Evolutionary conservation across 1,140 invertebrate genomes (phyloP).

Genomic region (Neoseiulus cucumeris): DNA sequence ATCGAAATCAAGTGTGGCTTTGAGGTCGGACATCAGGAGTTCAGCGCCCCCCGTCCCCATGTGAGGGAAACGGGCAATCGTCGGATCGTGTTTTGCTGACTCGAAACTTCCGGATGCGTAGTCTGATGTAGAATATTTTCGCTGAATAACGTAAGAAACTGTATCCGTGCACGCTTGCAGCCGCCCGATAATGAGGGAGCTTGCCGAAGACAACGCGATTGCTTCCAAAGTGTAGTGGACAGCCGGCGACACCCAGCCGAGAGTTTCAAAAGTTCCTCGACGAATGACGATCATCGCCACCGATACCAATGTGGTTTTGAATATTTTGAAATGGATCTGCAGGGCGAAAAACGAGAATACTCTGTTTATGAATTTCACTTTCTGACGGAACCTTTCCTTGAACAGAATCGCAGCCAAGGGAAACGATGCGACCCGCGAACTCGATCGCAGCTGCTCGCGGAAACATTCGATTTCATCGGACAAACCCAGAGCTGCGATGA

Average conservation of each 20-base stretch:
- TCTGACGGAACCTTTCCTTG: not conserved
- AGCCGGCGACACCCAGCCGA: not conserved
- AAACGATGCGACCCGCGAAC: not conserved
- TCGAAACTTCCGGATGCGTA: no score
- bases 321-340: not conserved
- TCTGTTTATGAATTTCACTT: not conserved
- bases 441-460: not conserved
- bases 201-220: not conserved
- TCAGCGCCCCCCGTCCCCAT: not conserved
- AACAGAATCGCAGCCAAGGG: not conserved
- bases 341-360: not conserved
- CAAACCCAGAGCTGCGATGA: not conserved
- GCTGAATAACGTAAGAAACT: not conserved
- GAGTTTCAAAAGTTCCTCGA: not conserved
- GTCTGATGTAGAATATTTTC: not conserved
- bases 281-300: not conserved
- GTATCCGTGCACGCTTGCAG: not conserved
- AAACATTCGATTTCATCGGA: not conserved
- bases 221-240: not conserved
- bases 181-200: not conserved
- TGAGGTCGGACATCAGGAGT: not conserved
- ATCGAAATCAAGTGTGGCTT: not conserved
- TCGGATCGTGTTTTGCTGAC: no score
- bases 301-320: not conserved
- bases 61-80: no score